Conservation (phyloP, 2,113 vertebrate species). For the Emydura subglobosa region DNA sequence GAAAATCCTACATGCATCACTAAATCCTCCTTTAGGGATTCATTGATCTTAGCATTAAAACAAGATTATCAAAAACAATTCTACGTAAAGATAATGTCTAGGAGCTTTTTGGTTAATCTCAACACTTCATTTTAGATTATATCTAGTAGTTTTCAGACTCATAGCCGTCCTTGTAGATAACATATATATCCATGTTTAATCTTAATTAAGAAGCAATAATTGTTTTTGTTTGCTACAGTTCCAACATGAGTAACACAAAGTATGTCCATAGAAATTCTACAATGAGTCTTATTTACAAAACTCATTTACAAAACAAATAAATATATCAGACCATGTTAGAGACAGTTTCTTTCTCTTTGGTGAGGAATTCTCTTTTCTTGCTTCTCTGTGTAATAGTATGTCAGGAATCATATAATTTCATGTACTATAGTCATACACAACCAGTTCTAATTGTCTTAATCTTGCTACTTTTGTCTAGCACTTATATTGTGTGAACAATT, state of each 20-base stretch:
- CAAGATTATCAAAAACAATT: slow-evolving; percentile 78
- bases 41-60: slow-evolving; percentile 83
- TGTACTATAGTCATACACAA: neutral
- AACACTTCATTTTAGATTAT: slow-evolving; percentile 82
- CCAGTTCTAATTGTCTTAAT: slow-evolving; percentile 30
- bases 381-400: neutral
- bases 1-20: slow-evolving; percentile 75
- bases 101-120: slow-evolving; percentile 78
- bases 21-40: slow-evolving; percentile 81
- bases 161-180: slow-evolving; percentile 65
- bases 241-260: slow-evolving; percentile 38
- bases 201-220: slow-evolving; percentile 79
- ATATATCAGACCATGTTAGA: neutral
- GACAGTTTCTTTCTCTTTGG: slow-evolving; percentile 9
- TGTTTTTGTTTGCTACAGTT: slow-evolving; percentile 59
- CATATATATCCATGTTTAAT: slow-evolving; percentile 55
- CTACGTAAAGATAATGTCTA: slow-evolving; percentile 74
- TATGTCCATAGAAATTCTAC: slow-evolving; percentile 17
- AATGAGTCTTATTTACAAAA: slow-evolving; percentile 1
- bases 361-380: neutral
- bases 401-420: slow-evolving; percentile 6
- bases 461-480: slow-evolving; percentile 22
- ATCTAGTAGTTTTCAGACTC: slow-evolving; percentile 75
- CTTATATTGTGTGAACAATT: slow-evolving; percentile 41
- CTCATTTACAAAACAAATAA: neutral